A percentile compares a stretch with the other conserved stretches of the same genome.
phyloP scores from a whole-genome alignment of 1,140 invertebrate species.

The Listronotus oregonensis region DNA sequence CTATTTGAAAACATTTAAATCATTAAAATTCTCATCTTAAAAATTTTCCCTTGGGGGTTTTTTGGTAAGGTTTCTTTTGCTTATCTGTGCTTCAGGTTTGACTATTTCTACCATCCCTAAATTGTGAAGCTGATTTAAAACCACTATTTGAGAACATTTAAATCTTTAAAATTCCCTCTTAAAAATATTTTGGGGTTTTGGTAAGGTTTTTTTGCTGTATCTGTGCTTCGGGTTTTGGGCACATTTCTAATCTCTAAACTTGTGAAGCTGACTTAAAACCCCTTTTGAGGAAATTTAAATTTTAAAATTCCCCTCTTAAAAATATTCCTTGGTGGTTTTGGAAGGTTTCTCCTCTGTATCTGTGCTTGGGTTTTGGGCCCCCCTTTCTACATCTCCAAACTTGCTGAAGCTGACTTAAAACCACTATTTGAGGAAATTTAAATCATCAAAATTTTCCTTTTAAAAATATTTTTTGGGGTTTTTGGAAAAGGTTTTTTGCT shows the following conservation, averaged over 20 bases:
- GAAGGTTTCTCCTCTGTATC: neutral
- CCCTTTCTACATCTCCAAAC: constrained; percentile 4
- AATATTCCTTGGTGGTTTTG: neutral
- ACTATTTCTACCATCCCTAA: neutral
- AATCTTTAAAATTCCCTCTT: constrained; percentile 18
- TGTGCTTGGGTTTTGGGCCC: neutral
- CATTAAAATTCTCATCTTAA: constrained; percentile 24
- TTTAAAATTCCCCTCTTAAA: constrained; percentile 30
- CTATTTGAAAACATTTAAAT: constrained; percentile 5
- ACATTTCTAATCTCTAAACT: neutral
- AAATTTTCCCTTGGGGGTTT: constrained; percentile 18
- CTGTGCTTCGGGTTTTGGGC: constrained; percentile 1
- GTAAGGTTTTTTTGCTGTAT: neutral
- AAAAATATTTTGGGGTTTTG: constrained; percentile 14
- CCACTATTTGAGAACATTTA: constrained; percentile 1
- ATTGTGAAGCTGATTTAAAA: neutral
- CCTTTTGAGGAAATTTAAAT: constrained; percentile 1
- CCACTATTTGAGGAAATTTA: constrained; percentile 6
- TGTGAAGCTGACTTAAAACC: constrained; percentile 13
- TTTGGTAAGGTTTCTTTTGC: constrained; percentile 3
- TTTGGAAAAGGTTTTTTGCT: no score
- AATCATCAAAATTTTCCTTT: constrained; percentile 5
- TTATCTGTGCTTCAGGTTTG: neutral
- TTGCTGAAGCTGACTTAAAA: neutral
- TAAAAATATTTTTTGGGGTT: no score